Evolutionary conservation across 2,888 invertebrate species (phyloP).

Genomic region (Amphiduros pacificus): DNA sequence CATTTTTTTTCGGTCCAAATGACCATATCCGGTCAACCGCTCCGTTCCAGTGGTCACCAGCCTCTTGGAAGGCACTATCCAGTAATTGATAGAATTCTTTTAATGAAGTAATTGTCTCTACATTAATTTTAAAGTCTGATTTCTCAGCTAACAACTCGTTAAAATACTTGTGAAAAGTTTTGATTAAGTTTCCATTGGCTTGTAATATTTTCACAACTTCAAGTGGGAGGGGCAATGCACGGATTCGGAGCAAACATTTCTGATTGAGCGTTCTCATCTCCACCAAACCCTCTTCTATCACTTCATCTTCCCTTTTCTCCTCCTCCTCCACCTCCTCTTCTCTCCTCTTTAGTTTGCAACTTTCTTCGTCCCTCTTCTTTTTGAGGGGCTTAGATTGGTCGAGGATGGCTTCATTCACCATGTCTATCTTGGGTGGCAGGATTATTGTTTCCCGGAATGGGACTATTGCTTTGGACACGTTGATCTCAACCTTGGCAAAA

Average conservation of each 20-base stretch:
- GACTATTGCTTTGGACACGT: conserved; percentile 93
- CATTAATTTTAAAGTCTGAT: conserved; percentile 26
- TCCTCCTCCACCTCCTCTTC: conserved; percentile 37
- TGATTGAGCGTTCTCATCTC: conserved; percentile 72
- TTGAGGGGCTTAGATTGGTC: conserved; percentile 63
- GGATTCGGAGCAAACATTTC: conserved; percentile 71
- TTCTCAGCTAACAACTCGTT: neutral
- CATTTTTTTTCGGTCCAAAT: conserved; percentile 85
- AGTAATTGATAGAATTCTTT: conserved; percentile 65
- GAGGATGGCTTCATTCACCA: conserved; percentile 80
- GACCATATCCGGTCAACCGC: conserved; percentile 74
- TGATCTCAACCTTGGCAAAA: conserved; percentile 74
- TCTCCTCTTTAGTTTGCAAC: too few relatives aligned
- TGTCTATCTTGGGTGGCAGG: conserved; percentile 76
- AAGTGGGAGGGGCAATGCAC: conserved; percentile 77
- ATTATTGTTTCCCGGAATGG: conserved; percentile 93
- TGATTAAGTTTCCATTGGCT: conserved; percentile 72
- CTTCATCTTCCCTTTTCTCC: conserved; percentile 39
- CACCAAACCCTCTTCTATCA: too few relatives aligned
- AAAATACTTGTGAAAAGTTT: conserved; percentile 65
- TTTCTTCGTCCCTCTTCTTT: conserved; percentile 26
- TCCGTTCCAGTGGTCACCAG: conserved; percentile 64
- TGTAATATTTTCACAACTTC: conserved; percentile 74
- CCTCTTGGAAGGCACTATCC: conserved; percentile 66
- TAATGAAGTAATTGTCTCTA: conserved; percentile 41